Evolutionary conservation across 2,888 invertebrate species (phyloP), one percentile per base, ranked within the genome.

Genomic region (Phragmatobia fuliginosa): DNA sequence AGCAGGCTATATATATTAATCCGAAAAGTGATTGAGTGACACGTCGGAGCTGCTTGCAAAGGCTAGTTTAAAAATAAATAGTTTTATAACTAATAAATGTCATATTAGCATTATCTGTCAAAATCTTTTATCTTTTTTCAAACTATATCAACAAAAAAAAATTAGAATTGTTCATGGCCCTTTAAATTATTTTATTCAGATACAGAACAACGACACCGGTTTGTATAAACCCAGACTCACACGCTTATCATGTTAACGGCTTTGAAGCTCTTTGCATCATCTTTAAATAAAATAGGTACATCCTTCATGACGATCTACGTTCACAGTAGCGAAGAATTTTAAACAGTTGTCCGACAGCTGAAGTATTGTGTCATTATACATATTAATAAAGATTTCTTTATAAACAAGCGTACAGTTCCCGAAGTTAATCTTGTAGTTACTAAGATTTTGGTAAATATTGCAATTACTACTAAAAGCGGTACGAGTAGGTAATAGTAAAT

Each of bases 181-280:
- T 52, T 33, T 3, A 0, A 16, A 6, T 28, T 56, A 28, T 28
- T 25, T 56, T 56, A 56, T 56, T 56, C 16, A 56, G 28, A 16
- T 28, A 6, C 6, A 28, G 56, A 28, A 56, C 52, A 25, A 28
- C 28, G 28, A 56, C 56, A 56, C 56, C 2, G 5, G 16, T 56
- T n/a, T 7, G 36, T 31, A 38, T 38, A 52, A 38, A 68, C 4
- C 67, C 63, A 60, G 62, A 76, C 83, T 87, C 87, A 75, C 86
- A 87, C 71, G 77, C 84, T 87, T 86, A 74, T 72, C 85, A 86
- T 87, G 81, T 82, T 84, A 84, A 85, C 80, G 74, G 80, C 67
- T 73, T 81, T 75, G 60, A 71, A 74, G 67, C 66, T 72, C 73
- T 68, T 82, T 83, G 80, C 80, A 81, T 84, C 83, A 85, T 82